phyloP scores from a whole-genome alignment of 1,140 invertebrate genomes.

The Calliphora vicina region DNA sequence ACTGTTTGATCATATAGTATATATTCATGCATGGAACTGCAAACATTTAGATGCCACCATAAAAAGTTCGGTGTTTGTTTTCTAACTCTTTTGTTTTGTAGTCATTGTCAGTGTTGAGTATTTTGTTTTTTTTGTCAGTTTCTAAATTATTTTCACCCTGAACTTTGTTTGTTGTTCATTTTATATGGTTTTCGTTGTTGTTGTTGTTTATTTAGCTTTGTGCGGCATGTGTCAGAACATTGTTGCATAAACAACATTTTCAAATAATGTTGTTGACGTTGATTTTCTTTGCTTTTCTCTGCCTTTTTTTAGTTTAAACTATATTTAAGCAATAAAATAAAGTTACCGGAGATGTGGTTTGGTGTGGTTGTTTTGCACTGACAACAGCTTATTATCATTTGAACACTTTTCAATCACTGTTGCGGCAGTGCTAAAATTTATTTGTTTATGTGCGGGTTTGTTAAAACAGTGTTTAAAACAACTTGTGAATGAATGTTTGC shows the following conservation, averaged over 20 bases:
- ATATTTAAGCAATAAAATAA: background rate
- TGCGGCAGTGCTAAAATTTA: background rate
- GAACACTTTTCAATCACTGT: background rate
- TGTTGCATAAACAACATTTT: background rate
- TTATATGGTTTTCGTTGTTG: background rate
- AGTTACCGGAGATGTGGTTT: background rate
- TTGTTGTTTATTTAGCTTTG: background rate
- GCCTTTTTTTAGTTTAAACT: no score
- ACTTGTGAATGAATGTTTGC: background rate
- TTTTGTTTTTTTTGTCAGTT: background rate
- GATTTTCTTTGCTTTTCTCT: background rate
- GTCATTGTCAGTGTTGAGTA: background rate
- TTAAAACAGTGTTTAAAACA: background rate
- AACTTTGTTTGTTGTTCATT: background rate
- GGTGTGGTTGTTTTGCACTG: background rate
- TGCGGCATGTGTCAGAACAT: conserved; percentile 10
- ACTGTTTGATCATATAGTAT: background rate
- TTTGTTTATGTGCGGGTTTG: background rate
- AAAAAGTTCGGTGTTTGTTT: background rate
- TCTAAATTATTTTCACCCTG: background rate
- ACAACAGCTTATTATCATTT: background rate
- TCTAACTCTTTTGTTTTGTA: background rate
- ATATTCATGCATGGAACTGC: no score
- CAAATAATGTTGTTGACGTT: background rate
- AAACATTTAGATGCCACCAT: background rate